These are phyloP conservation scores for Machimus atricapillus DNA, from an alignment of 2,888 invertebrate species.

Conservation along the genomic window DNA sequence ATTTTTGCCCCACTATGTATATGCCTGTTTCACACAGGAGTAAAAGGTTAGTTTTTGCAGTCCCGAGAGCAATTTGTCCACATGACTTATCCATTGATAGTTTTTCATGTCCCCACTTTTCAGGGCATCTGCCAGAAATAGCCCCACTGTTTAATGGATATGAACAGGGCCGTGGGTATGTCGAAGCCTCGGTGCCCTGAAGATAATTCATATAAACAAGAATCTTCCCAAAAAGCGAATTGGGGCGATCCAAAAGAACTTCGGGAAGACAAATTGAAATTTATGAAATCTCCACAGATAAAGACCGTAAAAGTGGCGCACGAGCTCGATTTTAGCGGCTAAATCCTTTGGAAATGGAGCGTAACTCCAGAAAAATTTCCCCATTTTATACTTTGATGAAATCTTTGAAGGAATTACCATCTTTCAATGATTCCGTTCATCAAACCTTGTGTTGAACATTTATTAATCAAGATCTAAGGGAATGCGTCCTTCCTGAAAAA, in stretches of 20 bases:
- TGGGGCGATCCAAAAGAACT: not conserved
- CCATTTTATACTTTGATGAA: not conserved
- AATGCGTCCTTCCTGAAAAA: no score
- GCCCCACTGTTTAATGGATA: not conserved
- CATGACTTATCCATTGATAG: not conserved
- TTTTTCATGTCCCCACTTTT: not conserved
- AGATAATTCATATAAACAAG: not conserved
- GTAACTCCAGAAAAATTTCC: not conserved
- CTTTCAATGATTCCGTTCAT: not conserved
- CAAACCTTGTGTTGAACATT: not conserved
- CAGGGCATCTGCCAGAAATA: not conserved
- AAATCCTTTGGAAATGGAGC: not conserved
- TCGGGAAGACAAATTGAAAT: not conserved
- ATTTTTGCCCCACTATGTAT: not conserved
- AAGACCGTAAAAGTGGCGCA: not conserved
- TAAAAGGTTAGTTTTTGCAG: not conserved
- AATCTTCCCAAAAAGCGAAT: not conserved
- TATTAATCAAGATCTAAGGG: not conserved
- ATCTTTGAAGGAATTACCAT: not conserved
- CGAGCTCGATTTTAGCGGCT: not conserved
- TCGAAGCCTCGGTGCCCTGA: not conserved
- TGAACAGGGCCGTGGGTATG: not conserved
- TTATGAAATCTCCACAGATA: not conserved
- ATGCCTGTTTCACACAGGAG: not conserved
- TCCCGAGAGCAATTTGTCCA: not conserved